Evolutionary conservation across 1,140 invertebrate species (phyloP).

Genomic region (Portunus trituberculatus): DNA sequence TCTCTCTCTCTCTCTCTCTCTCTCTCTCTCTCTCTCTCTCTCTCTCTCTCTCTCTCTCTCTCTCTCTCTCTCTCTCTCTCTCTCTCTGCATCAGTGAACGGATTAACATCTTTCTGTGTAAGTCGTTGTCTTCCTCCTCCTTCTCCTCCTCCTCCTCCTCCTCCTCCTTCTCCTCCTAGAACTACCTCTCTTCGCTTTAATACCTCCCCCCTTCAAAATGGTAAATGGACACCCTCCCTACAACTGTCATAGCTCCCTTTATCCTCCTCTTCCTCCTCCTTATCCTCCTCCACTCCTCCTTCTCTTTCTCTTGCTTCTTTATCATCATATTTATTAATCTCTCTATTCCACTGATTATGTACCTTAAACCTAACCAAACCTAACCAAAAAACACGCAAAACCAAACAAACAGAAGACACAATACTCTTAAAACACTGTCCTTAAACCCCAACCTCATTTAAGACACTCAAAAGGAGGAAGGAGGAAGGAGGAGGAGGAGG

Average conservation of each 20-base stretch:
- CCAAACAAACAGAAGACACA: neutral
- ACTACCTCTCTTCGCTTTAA: neutral
- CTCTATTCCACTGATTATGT: neutral
- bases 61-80: too few species aligned
- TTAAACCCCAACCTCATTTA: neutral
- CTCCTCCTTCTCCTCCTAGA: conserved; percentile 9
- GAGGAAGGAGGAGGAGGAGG: neutral
- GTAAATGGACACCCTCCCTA: neutral
- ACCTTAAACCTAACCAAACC: neutral
- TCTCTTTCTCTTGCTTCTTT: neutral
- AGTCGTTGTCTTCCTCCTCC: neutral
- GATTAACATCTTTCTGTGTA: neutral
- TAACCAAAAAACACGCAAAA: neutral
- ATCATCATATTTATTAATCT: neutral
- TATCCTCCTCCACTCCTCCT: neutral
- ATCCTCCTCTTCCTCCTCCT: neutral
- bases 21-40: neutral
- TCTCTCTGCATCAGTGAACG: neutral
- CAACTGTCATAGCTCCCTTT: neutral
- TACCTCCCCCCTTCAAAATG: neutral
- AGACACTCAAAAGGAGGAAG: neutral
- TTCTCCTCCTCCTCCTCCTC: conserved; percentile 6
- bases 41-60: neutral
- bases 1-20: neutral
- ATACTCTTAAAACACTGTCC: neutral